Evolutionary conservation across 1,140 invertebrate species (phyloP).

Genomic region (Oedothorax gibbosus): DNA sequence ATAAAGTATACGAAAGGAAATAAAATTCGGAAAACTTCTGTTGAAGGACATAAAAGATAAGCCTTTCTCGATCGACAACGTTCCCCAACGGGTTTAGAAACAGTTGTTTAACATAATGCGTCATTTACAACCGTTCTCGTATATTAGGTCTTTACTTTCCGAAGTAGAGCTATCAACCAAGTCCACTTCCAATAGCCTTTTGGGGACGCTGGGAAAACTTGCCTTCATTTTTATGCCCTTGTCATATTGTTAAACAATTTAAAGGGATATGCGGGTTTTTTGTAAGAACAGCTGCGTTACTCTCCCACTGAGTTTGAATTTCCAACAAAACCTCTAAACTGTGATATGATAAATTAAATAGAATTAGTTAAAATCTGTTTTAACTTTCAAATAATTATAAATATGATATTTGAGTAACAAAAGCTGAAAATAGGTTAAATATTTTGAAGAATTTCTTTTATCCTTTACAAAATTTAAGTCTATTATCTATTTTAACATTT

Average conservation of each 20-base stretch:
- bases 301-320: too few relatives aligned
- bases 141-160: conserved; percentile 10
- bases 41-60: conserved; percentile 58
- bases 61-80: conserved; percentile 15
- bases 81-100: conserved; percentile 31
- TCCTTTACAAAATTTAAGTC: too few relatives aligned
- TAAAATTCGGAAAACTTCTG: conserved; percentile 59
- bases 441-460: too few relatives aligned
- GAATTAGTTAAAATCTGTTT: too few relatives aligned
- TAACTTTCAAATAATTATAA: too few relatives aligned
- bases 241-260: background rate
- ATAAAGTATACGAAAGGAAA: conserved; percentile 49
- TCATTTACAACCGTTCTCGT: conserved; percentile 49
- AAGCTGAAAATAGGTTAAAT: too few relatives aligned
- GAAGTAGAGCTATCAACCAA: conserved; percentile 32
- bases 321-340: too few relatives aligned
- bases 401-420: too few relatives aligned
- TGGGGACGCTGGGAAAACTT: conserved; percentile 15
- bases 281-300: background rate
- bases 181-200: conserved; percentile 30
- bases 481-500: too few relatives aligned
- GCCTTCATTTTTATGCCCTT: conserved; percentile 14
- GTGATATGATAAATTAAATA: too few relatives aligned
- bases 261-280: background rate
- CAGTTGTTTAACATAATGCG: conserved; percentile 61